phyloP scores from a whole-genome alignment of 2,797 vertebrate genomes.

The Ctenochaetus hawaiiensis region DNA sequence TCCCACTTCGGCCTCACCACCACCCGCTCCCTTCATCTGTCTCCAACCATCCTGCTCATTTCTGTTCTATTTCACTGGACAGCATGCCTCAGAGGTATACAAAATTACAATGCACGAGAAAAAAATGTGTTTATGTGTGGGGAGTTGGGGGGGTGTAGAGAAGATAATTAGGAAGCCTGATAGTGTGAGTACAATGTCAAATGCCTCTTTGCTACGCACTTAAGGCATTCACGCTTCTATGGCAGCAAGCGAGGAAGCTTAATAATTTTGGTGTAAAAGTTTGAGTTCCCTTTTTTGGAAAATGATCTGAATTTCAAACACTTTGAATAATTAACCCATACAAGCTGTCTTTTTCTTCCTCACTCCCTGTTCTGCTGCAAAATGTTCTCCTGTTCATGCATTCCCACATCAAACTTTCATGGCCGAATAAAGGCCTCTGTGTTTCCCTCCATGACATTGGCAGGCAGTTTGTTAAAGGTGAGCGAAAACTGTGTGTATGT shows the following conservation, averaged over 20 bases:
- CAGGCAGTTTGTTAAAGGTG: constrained; percentile 35
- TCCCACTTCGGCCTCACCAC: constrained; percentile 26
- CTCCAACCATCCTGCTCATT: constrained; percentile 51
- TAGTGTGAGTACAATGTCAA: constrained; percentile 58
- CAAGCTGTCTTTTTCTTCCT: background rate
- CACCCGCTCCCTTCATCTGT: constrained; percentile 46
- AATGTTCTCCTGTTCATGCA: constrained; percentile 2
- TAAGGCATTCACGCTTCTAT: constrained; percentile 20
- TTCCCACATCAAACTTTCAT: constrained; percentile 15
- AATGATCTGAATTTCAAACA: constrained; percentile 24
- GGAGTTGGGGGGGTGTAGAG: constrained; percentile 3
- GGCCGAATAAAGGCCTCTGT: constrained; percentile 37
- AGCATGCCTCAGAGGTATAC: constrained; percentile 64
- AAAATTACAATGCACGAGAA: constrained; percentile 54
- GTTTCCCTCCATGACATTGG: constrained; percentile 19
- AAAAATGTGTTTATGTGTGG: background rate
- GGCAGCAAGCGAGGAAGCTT: constrained; percentile 5
- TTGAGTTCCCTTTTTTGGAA: background rate
- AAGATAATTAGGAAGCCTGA: constrained; percentile 62
- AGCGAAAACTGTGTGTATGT: constrained; percentile 5
- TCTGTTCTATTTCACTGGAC: constrained; percentile 62
- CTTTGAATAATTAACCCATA: constrained; percentile 13
- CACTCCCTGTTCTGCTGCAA: background rate
- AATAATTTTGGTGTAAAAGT: constrained; percentile 8
- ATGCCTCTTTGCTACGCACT: constrained; percentile 37